Percentiles rank a stretch among this genome's conserved stretches.
Conservation (phyloP, 2,113 vertebrate genomes). For the Collichthys lucidus region DNA sequence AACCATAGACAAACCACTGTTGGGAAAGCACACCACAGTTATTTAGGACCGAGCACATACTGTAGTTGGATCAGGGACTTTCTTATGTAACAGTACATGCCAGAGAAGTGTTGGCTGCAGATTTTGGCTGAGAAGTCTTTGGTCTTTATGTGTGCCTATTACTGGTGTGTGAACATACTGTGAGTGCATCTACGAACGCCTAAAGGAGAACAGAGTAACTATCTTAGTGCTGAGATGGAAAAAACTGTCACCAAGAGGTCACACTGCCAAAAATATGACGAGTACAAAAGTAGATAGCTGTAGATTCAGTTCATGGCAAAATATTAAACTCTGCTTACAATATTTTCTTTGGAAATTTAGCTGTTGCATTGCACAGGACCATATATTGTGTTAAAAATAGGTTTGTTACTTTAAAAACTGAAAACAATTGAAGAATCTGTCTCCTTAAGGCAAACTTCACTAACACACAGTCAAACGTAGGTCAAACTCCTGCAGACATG, state of each 20-base stretch:
- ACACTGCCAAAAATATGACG: background rate
- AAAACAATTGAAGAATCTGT: background rate
- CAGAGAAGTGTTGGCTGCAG: slow-evolving; percentile 12
- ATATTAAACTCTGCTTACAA: background rate
- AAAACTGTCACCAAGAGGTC: background rate
- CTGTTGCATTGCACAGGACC: background rate
- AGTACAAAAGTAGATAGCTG: background rate
- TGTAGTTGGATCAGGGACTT: slow-evolving; percentile 21
- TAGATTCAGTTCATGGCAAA: background rate
- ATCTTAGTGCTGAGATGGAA: background rate
- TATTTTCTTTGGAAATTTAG: background rate
- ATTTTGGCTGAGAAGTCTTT: slow-evolving; percentile 5
- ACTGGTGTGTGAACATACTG: slow-evolving; percentile 3
- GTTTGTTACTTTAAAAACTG: background rate
- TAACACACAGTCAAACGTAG: slow-evolving; percentile 16
- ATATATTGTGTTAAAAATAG: background rate
- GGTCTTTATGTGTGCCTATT: background rate
- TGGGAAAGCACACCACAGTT: background rate
- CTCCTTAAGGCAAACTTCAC: background rate
- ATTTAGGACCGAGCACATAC: slow-evolving; percentile 15
- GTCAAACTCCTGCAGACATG: slow-evolving; percentile 42
- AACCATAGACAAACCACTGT: slow-evolving; percentile 4
- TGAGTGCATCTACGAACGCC: slow-evolving; percentile 2
- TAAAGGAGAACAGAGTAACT: background rate
- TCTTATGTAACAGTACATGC: slow-evolving; percentile 18